Evolutionary conservation across 2,797 vertebrate genomes (phyloP).

Genomic region (Podargus strigoides): DNA sequence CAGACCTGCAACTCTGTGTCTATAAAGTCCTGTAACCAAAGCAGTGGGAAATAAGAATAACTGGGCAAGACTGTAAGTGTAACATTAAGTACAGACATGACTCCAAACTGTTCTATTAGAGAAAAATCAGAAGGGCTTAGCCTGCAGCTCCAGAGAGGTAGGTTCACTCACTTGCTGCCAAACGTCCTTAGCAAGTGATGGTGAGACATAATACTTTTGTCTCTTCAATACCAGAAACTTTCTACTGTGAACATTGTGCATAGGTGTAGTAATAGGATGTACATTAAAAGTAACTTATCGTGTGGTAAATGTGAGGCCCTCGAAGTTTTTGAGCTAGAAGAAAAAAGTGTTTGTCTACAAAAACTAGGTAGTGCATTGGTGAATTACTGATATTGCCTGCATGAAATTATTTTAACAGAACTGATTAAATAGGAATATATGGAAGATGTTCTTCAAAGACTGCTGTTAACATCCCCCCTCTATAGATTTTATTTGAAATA

Average conservation of each 20-base stretch:
- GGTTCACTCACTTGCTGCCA: neutral
- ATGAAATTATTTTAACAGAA: neutral
- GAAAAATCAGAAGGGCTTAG: neutral
- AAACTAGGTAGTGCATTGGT: neutral
- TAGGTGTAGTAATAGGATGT: neutral
- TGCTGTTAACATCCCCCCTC: neutral
- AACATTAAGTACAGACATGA: neutral
- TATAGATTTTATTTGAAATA: slow-evolving; percentile 3
- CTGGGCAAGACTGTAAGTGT: neutral
- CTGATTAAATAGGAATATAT: neutral
- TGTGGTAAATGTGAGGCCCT: neutral
- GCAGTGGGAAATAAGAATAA: neutral
- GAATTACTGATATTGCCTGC: neutral
- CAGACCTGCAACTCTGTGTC: neutral
- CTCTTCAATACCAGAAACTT: neutral
- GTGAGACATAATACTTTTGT: neutral
- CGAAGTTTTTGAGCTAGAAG: neutral
- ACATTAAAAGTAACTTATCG: neutral
- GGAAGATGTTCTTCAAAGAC: neutral
- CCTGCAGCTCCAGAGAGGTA: neutral
- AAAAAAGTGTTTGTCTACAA: neutral
- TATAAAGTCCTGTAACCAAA: neutral
- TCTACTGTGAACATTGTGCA: neutral
- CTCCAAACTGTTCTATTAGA: neutral
- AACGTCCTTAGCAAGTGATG: neutral